Evolutionary conservation across 2,113 vertebrate genomes (phyloP).

Genomic region (Menidia beryllina): DNA sequence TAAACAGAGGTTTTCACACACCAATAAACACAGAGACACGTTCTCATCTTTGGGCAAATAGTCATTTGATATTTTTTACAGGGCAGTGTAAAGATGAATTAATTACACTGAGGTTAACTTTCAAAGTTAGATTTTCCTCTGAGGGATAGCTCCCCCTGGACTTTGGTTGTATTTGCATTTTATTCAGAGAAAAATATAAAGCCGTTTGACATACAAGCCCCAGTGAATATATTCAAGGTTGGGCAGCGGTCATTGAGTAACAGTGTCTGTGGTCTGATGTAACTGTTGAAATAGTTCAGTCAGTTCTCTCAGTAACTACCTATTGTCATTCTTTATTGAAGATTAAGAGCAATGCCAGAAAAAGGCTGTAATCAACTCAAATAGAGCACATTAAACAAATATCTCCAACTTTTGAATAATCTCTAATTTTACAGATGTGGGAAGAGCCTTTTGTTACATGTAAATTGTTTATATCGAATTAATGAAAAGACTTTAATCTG

Average conservation of each 20-base stretch:
- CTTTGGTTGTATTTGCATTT: conserved; percentile 27
- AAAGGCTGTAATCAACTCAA: neutral
- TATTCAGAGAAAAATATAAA: conserved; percentile 41
- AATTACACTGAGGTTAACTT: conserved; percentile 42
- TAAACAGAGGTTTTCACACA: neutral
- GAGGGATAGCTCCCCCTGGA: conserved; percentile 32
- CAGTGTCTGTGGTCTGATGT: conserved; percentile 25
- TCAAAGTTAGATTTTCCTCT: conserved; percentile 47
- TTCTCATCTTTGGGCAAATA: conserved; percentile 23
- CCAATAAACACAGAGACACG: neutral
- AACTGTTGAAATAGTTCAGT: conserved; percentile 14
- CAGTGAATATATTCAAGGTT: conserved; percentile 39
- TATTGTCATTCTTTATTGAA: neutral
- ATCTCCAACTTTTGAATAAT: neutral
- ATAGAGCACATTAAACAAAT: neutral
- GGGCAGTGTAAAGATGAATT: conserved; percentile 39
- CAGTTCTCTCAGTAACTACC: neutral
- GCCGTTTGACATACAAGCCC: conserved; percentile 16
- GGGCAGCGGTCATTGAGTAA: conserved; percentile 26
- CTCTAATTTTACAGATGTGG: neutral
- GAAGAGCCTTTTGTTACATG: conserved; percentile 1
- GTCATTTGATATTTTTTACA: conserved; percentile 43
- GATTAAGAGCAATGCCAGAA: neutral
- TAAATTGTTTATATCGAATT: too few species aligned
- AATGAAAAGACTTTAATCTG: neutral